Evolutionary conservation across 2,797 vertebrate species (phyloP).

Genomic region (Lutjanus argentimaculatus): DNA sequence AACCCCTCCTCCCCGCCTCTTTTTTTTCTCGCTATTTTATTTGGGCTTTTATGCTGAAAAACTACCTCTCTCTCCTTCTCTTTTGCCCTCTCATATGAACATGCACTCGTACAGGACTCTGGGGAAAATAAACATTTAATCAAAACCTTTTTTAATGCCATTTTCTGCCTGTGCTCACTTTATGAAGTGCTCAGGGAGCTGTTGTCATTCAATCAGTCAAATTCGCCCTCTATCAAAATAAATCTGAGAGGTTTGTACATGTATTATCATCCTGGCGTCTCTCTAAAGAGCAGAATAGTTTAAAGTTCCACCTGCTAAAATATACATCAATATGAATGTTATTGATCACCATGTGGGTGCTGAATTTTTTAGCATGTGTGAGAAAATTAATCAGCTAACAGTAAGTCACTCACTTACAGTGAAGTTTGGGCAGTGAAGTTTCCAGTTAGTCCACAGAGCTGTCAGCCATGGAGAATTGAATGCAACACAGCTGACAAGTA

Average conservation of each 20-base stretch:
- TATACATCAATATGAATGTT: slow-evolving; percentile 11
- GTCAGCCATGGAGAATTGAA: slow-evolving; percentile 70
- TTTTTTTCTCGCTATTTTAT: slow-evolving; percentile 31
- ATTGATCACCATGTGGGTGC: slow-evolving; percentile 2
- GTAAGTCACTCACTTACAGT: slow-evolving; percentile 30
- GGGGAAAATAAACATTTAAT: slow-evolving; percentile 58
- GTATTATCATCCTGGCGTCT: slow-evolving; percentile 15
- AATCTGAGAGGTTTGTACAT: slow-evolving; percentile 10
- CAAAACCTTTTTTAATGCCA: slow-evolving; percentile 44
- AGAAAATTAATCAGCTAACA: slow-evolving; percentile 35
- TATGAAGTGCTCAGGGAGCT: slow-evolving; percentile 28
- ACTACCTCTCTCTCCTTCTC: neutral
- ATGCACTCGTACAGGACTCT: slow-evolving; percentile 29
- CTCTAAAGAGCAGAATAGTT: slow-evolving; percentile 13
- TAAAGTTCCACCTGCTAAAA: slow-evolving; percentile 5
- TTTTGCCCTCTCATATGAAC: slow-evolving; percentile 36
- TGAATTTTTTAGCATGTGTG: slow-evolving; percentile 24
- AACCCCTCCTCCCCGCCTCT: slow-evolving; percentile 37
- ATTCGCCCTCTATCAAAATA: slow-evolving; percentile 20
- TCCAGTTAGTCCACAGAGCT: slow-evolving; percentile 68
- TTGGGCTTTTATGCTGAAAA: slow-evolving; percentile 40
- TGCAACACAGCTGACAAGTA: slow-evolving; percentile 76
- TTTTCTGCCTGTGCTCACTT: slow-evolving; percentile 34
- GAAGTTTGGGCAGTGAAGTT: slow-evolving; percentile 51
- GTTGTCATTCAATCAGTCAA: slow-evolving; percentile 45